Conservation (phyloP, 2,888 invertebrate species). For the Pammene aurita region DNA sequence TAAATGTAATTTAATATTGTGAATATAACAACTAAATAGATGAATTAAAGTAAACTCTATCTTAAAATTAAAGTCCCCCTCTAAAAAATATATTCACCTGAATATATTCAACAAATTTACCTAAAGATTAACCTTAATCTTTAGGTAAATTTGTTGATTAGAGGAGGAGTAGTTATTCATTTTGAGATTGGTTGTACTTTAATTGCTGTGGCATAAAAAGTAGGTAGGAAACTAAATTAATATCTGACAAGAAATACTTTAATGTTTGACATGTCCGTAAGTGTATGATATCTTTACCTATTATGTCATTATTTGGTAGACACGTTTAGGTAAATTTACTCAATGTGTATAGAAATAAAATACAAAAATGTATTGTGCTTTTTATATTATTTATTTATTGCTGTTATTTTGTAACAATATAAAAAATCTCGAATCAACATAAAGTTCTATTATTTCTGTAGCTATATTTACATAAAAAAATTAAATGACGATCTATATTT, state of each 20-base stretch:
- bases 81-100: background rate
- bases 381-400: conserved; percentile 75
- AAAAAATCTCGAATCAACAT: conserved; percentile 57
- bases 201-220: conserved; percentile 49
- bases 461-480: conserved; percentile 14
- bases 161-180: background rate
- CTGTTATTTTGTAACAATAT: conserved; percentile 70
- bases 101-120: too few relatives aligned
- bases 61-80: background rate
- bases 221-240: conserved; percentile 46
- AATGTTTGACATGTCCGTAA: conserved; percentile 32
- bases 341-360: conserved; percentile 31
- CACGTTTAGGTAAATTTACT: conserved; percentile 28
- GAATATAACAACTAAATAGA: conserved; percentile 40
- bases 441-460: conserved; percentile 48
- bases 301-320: conserved; percentile 37
- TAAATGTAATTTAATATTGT: conserved; percentile 49
- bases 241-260: conserved; percentile 23
- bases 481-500: conserved; percentile 15
- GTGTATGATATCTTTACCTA: conserved; percentile 41
- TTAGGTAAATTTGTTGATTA: too few relatives aligned
- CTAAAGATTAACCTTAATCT: too few relatives aligned
- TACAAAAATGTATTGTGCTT: conserved; percentile 58
- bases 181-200: background rate
- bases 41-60: conserved; percentile 12